phyloP scores from a whole-genome alignment of 30 jellyfish, hydroid and myxozoan species.

The Turritopsis rubra region DNA sequence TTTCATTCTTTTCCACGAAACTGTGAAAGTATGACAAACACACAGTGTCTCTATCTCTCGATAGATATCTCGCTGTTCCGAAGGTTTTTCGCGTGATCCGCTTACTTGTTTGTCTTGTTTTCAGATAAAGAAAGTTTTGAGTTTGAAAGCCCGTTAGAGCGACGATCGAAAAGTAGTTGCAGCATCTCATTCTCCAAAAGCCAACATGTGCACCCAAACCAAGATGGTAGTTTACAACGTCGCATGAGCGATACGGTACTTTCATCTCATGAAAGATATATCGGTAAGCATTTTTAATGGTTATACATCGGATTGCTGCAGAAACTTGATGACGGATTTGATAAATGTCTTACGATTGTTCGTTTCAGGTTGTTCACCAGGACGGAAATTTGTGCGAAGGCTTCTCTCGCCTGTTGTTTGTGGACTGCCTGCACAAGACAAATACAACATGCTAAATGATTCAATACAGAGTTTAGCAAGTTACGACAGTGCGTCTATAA shows the following conservation, averaged over 20 bases:
- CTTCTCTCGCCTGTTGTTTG: constrained; percentile 90
- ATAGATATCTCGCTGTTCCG: not conserved
- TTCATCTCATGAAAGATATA: constrained; percentile 23
- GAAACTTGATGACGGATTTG: not conserved
- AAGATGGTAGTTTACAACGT: constrained; percentile 34
- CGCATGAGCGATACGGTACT: constrained; percentile 87
- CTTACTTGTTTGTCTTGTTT: not conserved
- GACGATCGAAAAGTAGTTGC: constrained; percentile 27
- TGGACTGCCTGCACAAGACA: constrained; percentile 58
- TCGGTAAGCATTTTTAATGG: not conserved
- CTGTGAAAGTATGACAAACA: not conserved
- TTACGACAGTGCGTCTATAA: constrained; percentile 54
- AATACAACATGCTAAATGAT: constrained; percentile 47
- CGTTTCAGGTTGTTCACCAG: constrained; percentile 70
- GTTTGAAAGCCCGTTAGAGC: constrained; percentile 29
- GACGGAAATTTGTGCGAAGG: constrained; percentile 46
- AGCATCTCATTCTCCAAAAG: constrained; percentile 72
- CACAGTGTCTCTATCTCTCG: too few species aligned
- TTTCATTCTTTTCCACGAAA: not conserved
- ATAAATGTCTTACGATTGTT: not conserved
- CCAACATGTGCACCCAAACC: constrained; percentile 18
- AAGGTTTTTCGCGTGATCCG: not conserved
- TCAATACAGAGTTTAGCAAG: constrained; percentile 47
- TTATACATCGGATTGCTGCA: not conserved
- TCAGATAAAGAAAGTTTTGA: constrained; percentile 36